phyloP scores from a whole-genome alignment of 1,140 invertebrate genomes.

The Lasioglossum baleicum region DNA sequence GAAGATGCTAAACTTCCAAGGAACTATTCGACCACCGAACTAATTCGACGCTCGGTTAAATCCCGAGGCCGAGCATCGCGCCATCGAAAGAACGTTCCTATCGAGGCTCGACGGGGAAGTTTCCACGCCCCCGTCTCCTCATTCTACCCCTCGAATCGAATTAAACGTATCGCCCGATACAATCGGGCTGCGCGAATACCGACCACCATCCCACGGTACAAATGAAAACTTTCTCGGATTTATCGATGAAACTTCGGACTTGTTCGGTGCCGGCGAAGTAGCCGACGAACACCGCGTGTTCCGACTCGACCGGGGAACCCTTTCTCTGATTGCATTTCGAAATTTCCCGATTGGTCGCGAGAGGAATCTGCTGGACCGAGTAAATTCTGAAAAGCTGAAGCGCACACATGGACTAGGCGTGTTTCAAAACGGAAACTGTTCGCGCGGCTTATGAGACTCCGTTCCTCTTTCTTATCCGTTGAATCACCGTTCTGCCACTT shows the following conservation, averaged over 20 bases:
- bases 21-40: slow-evolving; percentile 54
- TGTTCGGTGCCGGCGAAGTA: background rate
- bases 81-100: background rate
- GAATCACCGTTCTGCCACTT: no score
- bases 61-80: slow-evolving; percentile 2
- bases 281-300: background rate
- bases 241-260: slow-evolving; percentile 20
- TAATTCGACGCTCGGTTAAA: slow-evolving; percentile 59
- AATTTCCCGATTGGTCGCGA: background rate
- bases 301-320: background rate
- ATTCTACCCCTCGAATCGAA: slow-evolving; percentile 23
- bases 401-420: no score
- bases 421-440: no score
- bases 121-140: background rate
- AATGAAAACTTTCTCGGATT: background rate
- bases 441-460: no score
- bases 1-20: slow-evolving; percentile 54
- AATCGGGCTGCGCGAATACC: background rate
- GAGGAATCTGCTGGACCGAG: background rate
- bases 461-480: background rate
- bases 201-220: background rate
- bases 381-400: background rate
- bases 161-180: slow-evolving; percentile 19
- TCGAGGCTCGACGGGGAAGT: background rate
- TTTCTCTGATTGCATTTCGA: slow-evolving; percentile 5